Base-by-base conservation (phyloP, 2,797 vertebrate species). In the Pteronotus mesoamericanus region DNA sequence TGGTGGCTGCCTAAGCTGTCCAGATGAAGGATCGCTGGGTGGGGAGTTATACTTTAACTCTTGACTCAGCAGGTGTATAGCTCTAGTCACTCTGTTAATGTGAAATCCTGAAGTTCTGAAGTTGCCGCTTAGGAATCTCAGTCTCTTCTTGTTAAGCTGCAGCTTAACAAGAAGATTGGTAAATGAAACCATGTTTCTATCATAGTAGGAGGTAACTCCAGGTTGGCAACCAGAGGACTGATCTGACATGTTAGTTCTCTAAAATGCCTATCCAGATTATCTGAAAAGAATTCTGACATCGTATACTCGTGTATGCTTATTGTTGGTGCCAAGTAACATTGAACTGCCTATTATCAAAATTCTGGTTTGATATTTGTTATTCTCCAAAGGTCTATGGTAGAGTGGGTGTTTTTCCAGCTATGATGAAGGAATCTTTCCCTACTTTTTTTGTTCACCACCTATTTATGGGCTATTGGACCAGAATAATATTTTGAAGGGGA, bases 41-140 rank as follows among this genome's bases (percentile, higher is more conserved):
- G 8, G 34, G 16, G 19, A 72, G 16, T 90, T 96, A 87, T 93
- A 44, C 75, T 96, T 94, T 95, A 97, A 94, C 96, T 77, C 75
- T 79, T 97, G 16, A 34, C 39, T 34, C 46, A 95, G 61, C n/a
- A 89, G 48, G 66, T 51, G 32, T 42, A 0, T 16, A 74, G 53
- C 15, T 91, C 37, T 93, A 24, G 5, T 24, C 77, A 80, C 37
- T 94, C 37, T 32, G 88, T 2, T 84, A 93, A 57, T 64, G 18
- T 75, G 77, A 79, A 80, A 68, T 24, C 11, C 32, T 51, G 29
- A 85, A 69, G 12, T 86, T 89, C 42, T 59, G 32, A 96, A 29
- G n/a, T 93, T 18, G 3, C 64, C 94, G 75, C 53, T 53, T 66
- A 64, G 93, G 44, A 87, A 34, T 9, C 9, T 51, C 55, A 68